Conservation (phyloP, 2,888 invertebrate species). For the Hydroisotoma schaefferi region DNA sequence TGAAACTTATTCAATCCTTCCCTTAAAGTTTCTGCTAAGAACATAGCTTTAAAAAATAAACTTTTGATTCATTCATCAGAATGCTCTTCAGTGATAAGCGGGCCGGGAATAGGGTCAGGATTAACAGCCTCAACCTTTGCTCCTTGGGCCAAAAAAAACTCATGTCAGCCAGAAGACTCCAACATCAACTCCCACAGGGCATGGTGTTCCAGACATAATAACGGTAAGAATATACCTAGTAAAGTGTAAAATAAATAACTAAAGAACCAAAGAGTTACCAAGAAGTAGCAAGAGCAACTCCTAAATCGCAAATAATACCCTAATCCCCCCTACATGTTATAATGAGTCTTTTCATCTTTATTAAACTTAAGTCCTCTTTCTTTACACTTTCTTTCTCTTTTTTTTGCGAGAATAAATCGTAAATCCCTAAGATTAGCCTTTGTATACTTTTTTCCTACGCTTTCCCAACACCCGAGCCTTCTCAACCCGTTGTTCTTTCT, state of each 20-base stretch:
- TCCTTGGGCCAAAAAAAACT: constrained; percentile 52
- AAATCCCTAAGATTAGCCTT: too few relatives aligned
- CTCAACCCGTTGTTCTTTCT: too few relatives aligned
- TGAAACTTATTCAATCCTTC: too few relatives aligned
- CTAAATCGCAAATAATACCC: background rate
- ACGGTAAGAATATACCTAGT: too few relatives aligned
- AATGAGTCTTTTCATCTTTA: constrained; percentile 4
- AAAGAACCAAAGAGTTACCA: too few relatives aligned
- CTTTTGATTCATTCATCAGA: constrained; percentile 50
- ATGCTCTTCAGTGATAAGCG: constrained; percentile 55
- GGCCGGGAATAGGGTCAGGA: constrained; percentile 50
- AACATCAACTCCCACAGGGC: constrained; percentile 56
- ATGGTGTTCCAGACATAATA: constrained; percentile 56
- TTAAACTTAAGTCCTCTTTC: background rate
- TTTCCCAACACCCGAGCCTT: too few relatives aligned
- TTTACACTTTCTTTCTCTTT: background rate
- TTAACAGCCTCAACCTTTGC: constrained; percentile 53
- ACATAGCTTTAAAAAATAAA: too few relatives aligned
- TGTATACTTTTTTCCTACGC: too few relatives aligned
- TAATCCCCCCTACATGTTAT: background rate
- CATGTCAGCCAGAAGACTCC: constrained; percentile 56
- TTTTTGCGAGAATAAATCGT: too few relatives aligned
- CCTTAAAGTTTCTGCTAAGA: too few relatives aligned
- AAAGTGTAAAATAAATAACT: too few relatives aligned
- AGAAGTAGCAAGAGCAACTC: too few relatives aligned